Evolutionary conservation across 2,888 invertebrate genomes (phyloP).

Genomic region (Eubasilissa splendida): DNA sequence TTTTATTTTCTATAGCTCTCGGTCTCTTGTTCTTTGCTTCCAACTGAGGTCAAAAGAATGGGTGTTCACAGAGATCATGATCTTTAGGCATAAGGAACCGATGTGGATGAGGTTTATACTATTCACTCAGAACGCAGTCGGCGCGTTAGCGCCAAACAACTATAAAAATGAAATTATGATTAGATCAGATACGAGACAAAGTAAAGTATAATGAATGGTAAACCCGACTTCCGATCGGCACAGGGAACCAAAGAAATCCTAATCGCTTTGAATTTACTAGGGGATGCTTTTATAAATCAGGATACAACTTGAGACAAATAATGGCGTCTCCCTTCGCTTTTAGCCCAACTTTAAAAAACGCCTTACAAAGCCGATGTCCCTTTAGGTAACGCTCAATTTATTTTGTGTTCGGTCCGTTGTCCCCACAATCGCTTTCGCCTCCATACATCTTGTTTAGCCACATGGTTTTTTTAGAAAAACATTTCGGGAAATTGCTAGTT

Average conservation of each 20-base stretch:
- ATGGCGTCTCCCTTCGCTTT: background rate
- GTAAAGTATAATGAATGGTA: too few species aligned
- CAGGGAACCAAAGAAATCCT: background rate
- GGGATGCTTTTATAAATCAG: slow-evolving; percentile 19
- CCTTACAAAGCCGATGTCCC: slow-evolving; percentile 29
- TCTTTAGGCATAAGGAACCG: too few species aligned
- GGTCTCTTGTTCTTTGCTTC: too few species aligned
- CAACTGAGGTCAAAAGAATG: too few species aligned
- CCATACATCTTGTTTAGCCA: slow-evolving; percentile 48
- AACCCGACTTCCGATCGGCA: background rate
- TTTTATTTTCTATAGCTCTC: too few species aligned
- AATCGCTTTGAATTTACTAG: slow-evolving; percentile 4
- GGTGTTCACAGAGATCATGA: too few species aligned
- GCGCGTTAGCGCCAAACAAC: too few species aligned
- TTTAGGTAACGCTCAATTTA: slow-evolving; percentile 37
- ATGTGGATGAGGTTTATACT: too few species aligned
- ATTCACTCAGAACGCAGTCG: too few species aligned
- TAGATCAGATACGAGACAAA: too few species aligned
- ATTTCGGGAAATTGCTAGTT: slow-evolving; percentile 51
- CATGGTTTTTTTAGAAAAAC: slow-evolving; percentile 36
- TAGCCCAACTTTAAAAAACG: background rate
- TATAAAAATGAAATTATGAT: too few species aligned
- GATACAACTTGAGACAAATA: slow-evolving; percentile 12
- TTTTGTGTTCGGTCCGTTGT: slow-evolving; percentile 25
- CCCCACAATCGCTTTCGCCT: slow-evolving; percentile 7